These are phyloP conservation scores for Xenotilapia leptura DNA, from an alignment of 2,113 vertebrate species.

Conservation along the genomic window DNA sequence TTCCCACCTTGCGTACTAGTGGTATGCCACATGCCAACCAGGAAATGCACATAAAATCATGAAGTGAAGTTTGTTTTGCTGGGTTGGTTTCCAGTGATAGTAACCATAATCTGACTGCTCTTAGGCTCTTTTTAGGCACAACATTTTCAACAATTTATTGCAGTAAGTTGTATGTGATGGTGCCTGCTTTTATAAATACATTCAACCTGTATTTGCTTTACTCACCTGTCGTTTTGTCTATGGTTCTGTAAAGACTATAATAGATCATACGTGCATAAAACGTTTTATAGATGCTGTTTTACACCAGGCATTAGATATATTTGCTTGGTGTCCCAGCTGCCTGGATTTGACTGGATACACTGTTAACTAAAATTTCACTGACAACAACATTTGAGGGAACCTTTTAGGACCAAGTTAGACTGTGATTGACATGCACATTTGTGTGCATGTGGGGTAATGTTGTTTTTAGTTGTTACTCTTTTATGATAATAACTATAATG, in stretches of 20 bases:
- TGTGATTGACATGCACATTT: background rate
- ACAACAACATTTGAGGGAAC: background rate
- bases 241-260: background rate
- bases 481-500: background rate
- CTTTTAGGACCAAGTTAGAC: background rate
- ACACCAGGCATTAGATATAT: background rate
- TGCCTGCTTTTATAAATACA: constrained; percentile 49
- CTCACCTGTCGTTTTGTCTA: background rate
- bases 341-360: background rate
- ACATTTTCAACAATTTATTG: background rate
- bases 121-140: background rate
- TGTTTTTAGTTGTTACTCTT: background rate
- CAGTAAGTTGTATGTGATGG: constrained; percentile 34
- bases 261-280: background rate
- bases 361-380: background rate
- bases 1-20: background rate
- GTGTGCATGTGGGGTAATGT: background rate
- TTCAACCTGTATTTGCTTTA: background rate
- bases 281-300: background rate
- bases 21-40: background rate
- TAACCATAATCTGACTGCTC: constrained; percentile 39
- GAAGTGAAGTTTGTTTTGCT: background rate
- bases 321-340: background rate
- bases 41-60: background rate
- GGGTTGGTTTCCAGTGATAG: background rate